These are phyloP conservation scores for Canis aureus DNA, from an alignment of 2,113 vertebrate genomes.

Conservation along the genomic window DNA sequence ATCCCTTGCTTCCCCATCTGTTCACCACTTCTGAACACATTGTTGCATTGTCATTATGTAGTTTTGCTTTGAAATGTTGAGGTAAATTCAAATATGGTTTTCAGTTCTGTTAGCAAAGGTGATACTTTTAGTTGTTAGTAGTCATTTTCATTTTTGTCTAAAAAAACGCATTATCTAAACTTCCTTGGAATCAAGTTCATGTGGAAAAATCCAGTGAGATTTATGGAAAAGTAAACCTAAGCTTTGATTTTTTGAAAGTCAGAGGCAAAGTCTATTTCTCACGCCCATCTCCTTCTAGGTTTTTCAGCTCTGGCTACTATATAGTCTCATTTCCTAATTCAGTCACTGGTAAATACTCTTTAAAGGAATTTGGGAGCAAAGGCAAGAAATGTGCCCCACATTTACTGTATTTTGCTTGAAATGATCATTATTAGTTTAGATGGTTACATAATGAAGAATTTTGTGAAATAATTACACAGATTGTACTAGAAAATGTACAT, in stretches of 20 bases:
- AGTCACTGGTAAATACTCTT: neutral
- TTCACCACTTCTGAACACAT: neutral
- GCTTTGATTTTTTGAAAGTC: neutral
- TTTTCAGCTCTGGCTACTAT: neutral
- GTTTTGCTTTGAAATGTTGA: neutral
- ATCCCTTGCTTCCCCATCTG: accelerated
- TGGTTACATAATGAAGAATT: neutral
- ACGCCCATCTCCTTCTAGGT: neutral
- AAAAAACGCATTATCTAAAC: neutral
- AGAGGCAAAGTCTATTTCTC: neutral
- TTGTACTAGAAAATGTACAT: neutral
- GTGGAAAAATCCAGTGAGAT: neutral
- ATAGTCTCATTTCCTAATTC: neutral
- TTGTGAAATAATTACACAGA: neutral
- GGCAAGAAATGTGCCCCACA: neutral
- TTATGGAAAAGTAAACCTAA: neutral
- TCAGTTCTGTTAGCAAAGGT: neutral
- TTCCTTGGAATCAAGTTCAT: neutral
- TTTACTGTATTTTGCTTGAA: neutral
- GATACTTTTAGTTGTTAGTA: neutral
- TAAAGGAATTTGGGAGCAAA: neutral
- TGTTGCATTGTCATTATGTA: neutral
- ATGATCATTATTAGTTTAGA: neutral
- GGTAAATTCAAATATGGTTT: neutral
- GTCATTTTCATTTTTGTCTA: neutral